Evolutionary conservation across 2,113 vertebrate species (phyloP).

Genomic region (Sardina pilchardus): DNA sequence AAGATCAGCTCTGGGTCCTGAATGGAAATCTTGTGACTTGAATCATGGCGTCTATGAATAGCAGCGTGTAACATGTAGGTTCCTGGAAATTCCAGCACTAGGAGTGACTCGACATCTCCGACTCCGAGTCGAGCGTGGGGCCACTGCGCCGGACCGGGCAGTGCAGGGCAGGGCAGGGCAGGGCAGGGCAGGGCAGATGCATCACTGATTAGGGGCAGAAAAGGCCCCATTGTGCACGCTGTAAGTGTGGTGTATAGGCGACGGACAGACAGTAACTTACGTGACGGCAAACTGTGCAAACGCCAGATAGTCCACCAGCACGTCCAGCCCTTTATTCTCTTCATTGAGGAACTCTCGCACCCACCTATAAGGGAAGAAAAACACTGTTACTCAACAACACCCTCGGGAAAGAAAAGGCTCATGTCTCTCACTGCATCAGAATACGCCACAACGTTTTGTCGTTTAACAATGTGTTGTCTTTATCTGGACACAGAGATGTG

Average conservation of each 20-base stretch:
- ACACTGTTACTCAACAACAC: background rate
- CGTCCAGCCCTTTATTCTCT: slow-evolving; percentile 95
- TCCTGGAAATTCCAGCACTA: slow-evolving; percentile 37
- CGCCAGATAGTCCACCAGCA: slow-evolving; percentile 96
- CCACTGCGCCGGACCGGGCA: background rate
- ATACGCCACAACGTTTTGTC: background rate
- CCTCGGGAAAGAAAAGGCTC: background rate
- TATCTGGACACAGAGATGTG: no score
- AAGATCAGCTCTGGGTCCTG: slow-evolving; percentile 43
- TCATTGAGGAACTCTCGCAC: slow-evolving; percentile 98
- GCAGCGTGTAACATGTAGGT: slow-evolving; percentile 52
- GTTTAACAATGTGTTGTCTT: no score
- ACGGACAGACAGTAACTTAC: slow-evolving; percentile 76
- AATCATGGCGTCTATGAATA: slow-evolving; percentile 65
- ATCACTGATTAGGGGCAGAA: slow-evolving; percentile 53
- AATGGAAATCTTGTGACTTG: slow-evolving; percentile 56
- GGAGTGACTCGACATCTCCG: slow-evolving; percentile 64
- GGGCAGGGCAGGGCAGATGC: slow-evolving; percentile 35
- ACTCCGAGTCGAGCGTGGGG: no score
- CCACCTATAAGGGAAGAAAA: slow-evolving; percentile 75
- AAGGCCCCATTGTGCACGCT: slow-evolving; percentile 60
- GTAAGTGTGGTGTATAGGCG: slow-evolving; percentile 38
- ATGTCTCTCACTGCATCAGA: background rate
- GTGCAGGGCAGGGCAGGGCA: slow-evolving; percentile 17
- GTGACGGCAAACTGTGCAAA: slow-evolving; percentile 98